Evolutionary conservation across 2,888 invertebrate genomes (phyloP).

Genomic region (Drosophila subquinaria): DNA sequence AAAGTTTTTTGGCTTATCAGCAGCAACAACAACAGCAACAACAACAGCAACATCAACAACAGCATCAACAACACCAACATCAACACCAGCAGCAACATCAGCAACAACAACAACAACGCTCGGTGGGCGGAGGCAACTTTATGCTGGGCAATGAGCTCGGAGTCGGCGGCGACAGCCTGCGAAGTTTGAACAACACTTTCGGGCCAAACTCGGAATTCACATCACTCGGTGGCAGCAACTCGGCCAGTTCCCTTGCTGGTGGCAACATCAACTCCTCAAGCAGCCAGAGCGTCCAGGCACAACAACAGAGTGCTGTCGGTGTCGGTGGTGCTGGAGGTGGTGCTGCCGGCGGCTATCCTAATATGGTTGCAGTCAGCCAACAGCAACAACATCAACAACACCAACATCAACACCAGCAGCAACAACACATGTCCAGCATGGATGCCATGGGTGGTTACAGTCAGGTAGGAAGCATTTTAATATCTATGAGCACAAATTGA

Average conservation of each 20-base stretch:
- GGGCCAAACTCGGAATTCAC: slow-evolving; percentile 85
- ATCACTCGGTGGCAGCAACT: slow-evolving; percentile 59
- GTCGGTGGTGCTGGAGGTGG: slow-evolving; percentile 23
- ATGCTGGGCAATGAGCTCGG: slow-evolving; percentile 77
- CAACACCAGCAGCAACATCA: slow-evolving; percentile 82
- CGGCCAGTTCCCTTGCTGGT: slow-evolving; percentile 54
- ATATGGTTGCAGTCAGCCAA: slow-evolving; percentile 80
- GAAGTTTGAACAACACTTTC: slow-evolving; percentile 84
- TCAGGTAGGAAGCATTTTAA: slow-evolving; percentile 77
- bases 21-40: slow-evolving; percentile 82
- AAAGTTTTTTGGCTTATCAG: slow-evolving; percentile 58
- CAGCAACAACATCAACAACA: slow-evolving; percentile 64
- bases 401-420: slow-evolving; percentile 76
- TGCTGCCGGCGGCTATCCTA: slow-evolving; percentile 41
- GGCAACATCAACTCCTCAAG: slow-evolving; percentile 50
- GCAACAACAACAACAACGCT: slow-evolving; percentile 55
- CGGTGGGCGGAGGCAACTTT: slow-evolving; percentile 69
- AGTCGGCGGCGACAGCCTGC: slow-evolving; percentile 84
- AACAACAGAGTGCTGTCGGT: slow-evolving; percentile 10
- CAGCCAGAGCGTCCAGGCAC: slow-evolving; percentile 49
- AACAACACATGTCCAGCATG: slow-evolving; percentile 79
- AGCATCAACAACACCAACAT: slow-evolving; percentile 83
- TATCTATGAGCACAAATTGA: no score
- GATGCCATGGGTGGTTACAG: slow-evolving; percentile 85
- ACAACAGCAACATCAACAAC: slow-evolving; percentile 62